Evolutionary conservation across 2,888 invertebrate species (phyloP).

Genomic region (Ypsolopha scabrella): DNA sequence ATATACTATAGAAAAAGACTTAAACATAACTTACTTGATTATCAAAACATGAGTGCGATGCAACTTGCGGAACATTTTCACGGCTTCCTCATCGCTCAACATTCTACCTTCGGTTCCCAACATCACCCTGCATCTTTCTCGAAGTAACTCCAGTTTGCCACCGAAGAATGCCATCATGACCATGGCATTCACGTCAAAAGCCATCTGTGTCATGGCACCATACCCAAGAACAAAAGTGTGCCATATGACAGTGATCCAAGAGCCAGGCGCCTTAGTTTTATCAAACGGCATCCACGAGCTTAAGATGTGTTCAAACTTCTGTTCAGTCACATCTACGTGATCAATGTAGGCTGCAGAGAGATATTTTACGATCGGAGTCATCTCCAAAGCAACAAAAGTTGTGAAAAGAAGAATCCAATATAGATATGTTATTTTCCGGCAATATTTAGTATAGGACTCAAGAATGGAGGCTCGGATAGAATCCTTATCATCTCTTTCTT

Average conservation of each 20-base stretch:
- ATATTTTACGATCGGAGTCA: conserved; percentile 34
- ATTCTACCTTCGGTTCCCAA: conserved; percentile 11
- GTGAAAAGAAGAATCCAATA: conserved; percentile 44
- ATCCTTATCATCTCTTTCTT: conserved; percentile 32
- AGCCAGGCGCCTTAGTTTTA: conserved; percentile 40
- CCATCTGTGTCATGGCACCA: conserved; percentile 35
- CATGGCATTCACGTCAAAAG: conserved; percentile 38
- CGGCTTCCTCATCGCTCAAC: conserved; percentile 18
- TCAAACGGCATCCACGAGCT: conserved; percentile 55
- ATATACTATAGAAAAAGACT: no score
- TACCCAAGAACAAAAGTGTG: conserved; percentile 31
- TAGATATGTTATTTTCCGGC: conserved; percentile 34
- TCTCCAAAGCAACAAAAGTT: conserved; percentile 30
- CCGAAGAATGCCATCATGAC: conserved; percentile 49
- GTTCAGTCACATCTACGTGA: not conserved
- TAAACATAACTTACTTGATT: conserved; percentile 27
- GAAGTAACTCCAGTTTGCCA: conserved; percentile 42
- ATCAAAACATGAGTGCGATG: conserved; percentile 35
- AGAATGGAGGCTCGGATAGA: conserved; percentile 24
- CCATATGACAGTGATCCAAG: conserved; percentile 41
- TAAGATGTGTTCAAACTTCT: conserved; percentile 45
- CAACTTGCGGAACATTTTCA: conserved; percentile 24
- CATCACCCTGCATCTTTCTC: conserved; percentile 40
- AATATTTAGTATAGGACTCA: conserved; percentile 38
- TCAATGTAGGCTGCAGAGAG: conserved; percentile 6